Evolutionary conservation across 2,888 invertebrate genomes (phyloP).

Genomic region (Colletes collaris): DNA sequence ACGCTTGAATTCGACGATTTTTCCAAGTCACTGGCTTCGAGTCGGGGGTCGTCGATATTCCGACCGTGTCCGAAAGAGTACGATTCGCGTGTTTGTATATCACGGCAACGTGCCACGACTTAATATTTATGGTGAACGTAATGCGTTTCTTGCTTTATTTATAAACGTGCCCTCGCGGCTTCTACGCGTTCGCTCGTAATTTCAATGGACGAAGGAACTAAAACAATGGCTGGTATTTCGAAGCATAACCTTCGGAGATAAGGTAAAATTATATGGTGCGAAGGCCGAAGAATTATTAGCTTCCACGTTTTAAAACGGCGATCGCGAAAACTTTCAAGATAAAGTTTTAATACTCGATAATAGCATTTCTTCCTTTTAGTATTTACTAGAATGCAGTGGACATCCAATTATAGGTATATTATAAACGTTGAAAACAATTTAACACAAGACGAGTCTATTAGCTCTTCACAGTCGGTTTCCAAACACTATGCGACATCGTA

Average conservation of each 20-base stretch:
- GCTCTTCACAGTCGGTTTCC: too few species aligned
- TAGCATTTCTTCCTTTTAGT: too few species aligned
- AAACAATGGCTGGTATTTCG: constrained; percentile 40
- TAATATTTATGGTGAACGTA: constrained; percentile 20
- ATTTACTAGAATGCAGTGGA: too few species aligned
- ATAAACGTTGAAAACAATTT: too few species aligned
- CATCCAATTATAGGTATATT: too few species aligned
- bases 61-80: constrained; percentile 1
- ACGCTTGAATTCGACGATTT: constrained; percentile 20
- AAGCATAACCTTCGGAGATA: constrained; percentile 9
- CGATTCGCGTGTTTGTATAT: constrained; percentile 18
- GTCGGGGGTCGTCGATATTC: background rate
- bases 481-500: background rate
- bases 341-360: too few species aligned
- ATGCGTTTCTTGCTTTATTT: constrained; percentile 27
- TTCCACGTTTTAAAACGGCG: too few species aligned
- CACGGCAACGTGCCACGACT: constrained; percentile 7
- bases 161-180: background rate
- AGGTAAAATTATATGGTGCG: constrained; percentile 5
- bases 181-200: constrained; percentile 14
- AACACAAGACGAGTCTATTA: too few species aligned
- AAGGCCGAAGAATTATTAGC: constrained; percentile 16
- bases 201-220: background rate
- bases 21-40: constrained; percentile 15
- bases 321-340: too few species aligned